Base-by-base conservation (phyloP, 1,140 invertebrate genomes). In the Bombus sylvicola region DNA sequence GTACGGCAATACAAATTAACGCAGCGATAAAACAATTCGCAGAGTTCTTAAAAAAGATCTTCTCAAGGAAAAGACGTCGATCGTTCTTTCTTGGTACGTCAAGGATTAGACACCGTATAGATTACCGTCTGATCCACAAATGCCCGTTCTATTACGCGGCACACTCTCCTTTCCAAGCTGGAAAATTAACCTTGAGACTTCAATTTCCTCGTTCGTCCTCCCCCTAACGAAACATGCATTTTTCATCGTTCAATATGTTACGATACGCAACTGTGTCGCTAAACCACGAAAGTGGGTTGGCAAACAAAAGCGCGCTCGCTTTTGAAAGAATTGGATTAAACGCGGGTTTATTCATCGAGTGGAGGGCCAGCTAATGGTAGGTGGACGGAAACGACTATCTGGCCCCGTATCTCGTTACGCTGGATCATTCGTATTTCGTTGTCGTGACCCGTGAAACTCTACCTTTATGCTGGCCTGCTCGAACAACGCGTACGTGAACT, bases 361-460 rank as follows among this genome's bases (percentile, higher is more conserved):
- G 28, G 28, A 1, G 28, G 15, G 15, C 1, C 8, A n/a, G 74
- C 5, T 47, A 28, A 68, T 37, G 77, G 53, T 74, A 57, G 22
- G n/a, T 28, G 47, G 13, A 8, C 5, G 69, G 13, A 72, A 41
- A 22, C 34, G 10, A 25, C 22, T 41, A 28, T 25, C 28, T 13
- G 2, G 3, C 79, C 4, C 34, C 28, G 66, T n/a, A 41, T 59
- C 79, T 73, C 28, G 47, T 73, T 41, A 41, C 79, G 3, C 64
- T 34, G 31, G 34, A 66, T 57, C 79, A 28, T 57, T 81, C 28
- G 47, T 57, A 22, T 59, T 59, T 81, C 47, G n/a, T 34, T 68
- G 37, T 15, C 13, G 13, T 25, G 57, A 41, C 31, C 41, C 81
- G 71, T 83, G 72, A 83, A 83, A 83, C 34, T 83, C 62, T 66